Base-by-base conservation (phyloP, 2,888 invertebrate genomes). In the Sycophila texana region DNA sequence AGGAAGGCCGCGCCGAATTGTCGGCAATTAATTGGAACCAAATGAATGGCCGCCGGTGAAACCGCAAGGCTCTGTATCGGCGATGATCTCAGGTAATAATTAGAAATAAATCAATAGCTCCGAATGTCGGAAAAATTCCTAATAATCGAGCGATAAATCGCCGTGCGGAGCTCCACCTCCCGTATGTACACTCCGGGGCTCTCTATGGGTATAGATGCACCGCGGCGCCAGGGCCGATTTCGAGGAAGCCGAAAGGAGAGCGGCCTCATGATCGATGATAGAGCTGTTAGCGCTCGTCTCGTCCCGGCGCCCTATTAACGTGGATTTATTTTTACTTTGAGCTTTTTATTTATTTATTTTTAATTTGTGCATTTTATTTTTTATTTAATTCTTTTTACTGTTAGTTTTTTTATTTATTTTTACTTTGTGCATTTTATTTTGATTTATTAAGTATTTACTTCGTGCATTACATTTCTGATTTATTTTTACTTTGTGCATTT, bases 181-280 rank as follows among this genome's bases (percentile, higher is more conserved):
- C 58, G 20, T 20, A 20, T 1, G 10, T 13, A 7, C 20, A 18
- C 7, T 18, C 13, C 58, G n/a, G 13, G 14, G 1, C 51, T 14
- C 51, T 51, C 10, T 4, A 51, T 51, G 18, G 20, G 12, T 13
- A 20, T 58, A 18, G 20, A 20, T 12, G 58, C 20, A 4, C 20
- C 13, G 12, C 14, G 18, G n/a, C 0, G 22, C 13, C 18, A n/a
- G 30, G 18, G 14, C 4, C 30, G 63, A 39, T 61, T 18, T 30
- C 30, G 74, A 39, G 57, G 22, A 47, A 65, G 39, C 39, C 13
- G 51, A 49, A 71, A 18, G 22, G 20, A 47, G 39, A 58, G 58
- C 58, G 20, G 20, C n/a, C 77, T 55, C 55, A 82, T 83, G 85
- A 85, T 85, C 81, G 82, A 84, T 83, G 85, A 84, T 80, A 68